Base-by-base conservation (phyloP, 2,888 invertebrate genomes). In the Ichneumoninae sp. region DNA sequence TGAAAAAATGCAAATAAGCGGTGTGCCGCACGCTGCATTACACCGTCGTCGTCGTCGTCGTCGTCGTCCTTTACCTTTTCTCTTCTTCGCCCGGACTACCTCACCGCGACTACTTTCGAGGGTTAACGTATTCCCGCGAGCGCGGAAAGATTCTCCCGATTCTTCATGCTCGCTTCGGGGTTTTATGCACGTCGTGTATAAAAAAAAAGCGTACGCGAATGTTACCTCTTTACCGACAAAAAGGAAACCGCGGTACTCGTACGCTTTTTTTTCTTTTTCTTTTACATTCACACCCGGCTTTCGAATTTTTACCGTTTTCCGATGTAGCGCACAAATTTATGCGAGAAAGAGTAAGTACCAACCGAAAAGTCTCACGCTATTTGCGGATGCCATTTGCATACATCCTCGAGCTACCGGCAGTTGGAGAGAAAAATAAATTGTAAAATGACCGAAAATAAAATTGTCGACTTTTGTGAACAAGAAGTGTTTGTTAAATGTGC, bases 1-100 rank as follows among this genome's bases (percentile, higher is more conserved):
- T 83, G 89, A 89, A 89, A 91, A 89, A 89, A 92, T 92, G 91
- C 89, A 92, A 92, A 92, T 91, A 90, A 91, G 90, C 70, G 57
- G 77, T 47, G 84, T 66, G 60, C 65, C 65, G 44, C 69, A 65
- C 50, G 69, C 68, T 76, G 81, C 74, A 81, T 81, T 63, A 57
- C 74, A 73, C 74, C 33, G 63, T 54, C 30, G 60, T 30, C 22
- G 40, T 68, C 77, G 79, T 80, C 1, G 74, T 79, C 47, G 13
- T 33, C 60, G 47, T 66, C 66, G 26, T 36, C 63, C 40, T 70
- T 26, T 26, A 26, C 19, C 70, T 70, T 36, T 19, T 22, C 13
- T 54, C 68, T 52, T 52, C 54, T n/a, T 52, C 26, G 40, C n/a
- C 19, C 10, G 16, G 52, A 69, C 57, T 65, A 40, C 52, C 65